Evolutionary conservation across 2,797 vertebrate genomes (phyloP).

Genomic region (Myotis pilosus): DNA sequence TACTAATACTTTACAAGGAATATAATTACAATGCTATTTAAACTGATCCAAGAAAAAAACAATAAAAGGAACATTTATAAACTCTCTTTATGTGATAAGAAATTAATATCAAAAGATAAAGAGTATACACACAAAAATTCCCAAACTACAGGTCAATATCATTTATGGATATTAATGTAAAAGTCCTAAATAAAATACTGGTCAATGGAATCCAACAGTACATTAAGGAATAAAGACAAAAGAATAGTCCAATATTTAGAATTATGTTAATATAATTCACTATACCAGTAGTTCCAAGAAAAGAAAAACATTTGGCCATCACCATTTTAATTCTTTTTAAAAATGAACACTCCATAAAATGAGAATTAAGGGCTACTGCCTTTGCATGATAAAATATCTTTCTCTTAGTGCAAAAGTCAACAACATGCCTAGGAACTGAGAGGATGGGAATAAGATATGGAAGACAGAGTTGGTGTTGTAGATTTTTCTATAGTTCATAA

Average conservation of each 20-base stretch:
- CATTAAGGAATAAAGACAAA: conserved; percentile 11
- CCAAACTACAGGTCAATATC: background rate
- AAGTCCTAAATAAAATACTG: conserved; percentile 6
- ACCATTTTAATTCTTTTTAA: background rate
- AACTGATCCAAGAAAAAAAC: background rate
- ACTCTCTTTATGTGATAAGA: background rate
- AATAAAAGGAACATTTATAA: background rate
- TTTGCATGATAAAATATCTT: conserved; percentile 8
- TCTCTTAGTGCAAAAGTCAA: conserved; percentile 6
- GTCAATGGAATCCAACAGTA: background rate
- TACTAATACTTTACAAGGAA: background rate
- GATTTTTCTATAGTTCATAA: background rate
- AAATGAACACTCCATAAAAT: background rate
- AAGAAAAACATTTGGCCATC: background rate
- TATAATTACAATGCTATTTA: background rate
- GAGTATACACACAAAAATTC: background rate
- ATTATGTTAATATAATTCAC: background rate
- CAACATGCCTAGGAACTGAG: background rate
- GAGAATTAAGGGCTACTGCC: background rate
- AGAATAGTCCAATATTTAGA: background rate
- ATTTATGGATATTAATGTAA: background rate
- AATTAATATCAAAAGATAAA: background rate
- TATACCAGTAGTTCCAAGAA: background rate
- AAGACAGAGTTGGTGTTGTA: background rate
- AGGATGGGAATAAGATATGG: background rate